phyloP scores from a whole-genome alignment of 2,113 vertebrate genomes.

The Prionailurus bengalensis region DNA sequence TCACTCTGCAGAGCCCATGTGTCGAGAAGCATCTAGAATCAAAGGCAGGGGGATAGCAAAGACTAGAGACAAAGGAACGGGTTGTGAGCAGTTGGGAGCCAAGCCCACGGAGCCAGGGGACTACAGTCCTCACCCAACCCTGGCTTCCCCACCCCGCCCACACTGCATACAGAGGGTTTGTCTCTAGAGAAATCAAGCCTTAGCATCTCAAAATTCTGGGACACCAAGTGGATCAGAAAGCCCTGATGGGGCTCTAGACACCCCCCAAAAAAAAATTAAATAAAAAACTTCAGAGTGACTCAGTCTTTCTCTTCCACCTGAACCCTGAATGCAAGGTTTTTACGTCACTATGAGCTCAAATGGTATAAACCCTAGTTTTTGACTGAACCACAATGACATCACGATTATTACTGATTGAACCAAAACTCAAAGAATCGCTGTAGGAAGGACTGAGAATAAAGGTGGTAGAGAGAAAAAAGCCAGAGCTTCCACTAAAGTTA shows the following conservation, averaged over 20 bases:
- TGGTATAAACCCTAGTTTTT: neutral
- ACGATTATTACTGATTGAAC: neutral
- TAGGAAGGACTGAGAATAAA: neutral
- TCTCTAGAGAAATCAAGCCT: neutral
- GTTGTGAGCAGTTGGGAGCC: neutral
- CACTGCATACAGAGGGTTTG: neutral
- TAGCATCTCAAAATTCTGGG: neutral
- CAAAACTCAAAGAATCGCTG: neutral
- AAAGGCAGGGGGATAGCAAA: neutral
- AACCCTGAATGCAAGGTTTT: neutral
- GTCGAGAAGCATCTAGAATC: neutral
- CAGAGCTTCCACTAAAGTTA: neutral
- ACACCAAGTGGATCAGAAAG: neutral
- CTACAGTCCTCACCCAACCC: neutral
- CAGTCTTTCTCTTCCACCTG: neutral
- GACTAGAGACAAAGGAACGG: rapidly evolving
- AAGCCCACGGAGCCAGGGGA: neutral
- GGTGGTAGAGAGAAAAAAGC: neutral
- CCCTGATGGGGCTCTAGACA: neutral
- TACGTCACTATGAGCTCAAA: neutral
- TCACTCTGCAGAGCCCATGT: too few species aligned
- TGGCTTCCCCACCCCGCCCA: rapidly evolving
- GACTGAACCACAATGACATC: neutral
- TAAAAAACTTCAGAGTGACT: neutral
- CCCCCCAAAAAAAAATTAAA: neutral